phyloP scores from a whole-genome alignment of 2,113 vertebrate species.

The Tragelaphus scriptus region DNA sequence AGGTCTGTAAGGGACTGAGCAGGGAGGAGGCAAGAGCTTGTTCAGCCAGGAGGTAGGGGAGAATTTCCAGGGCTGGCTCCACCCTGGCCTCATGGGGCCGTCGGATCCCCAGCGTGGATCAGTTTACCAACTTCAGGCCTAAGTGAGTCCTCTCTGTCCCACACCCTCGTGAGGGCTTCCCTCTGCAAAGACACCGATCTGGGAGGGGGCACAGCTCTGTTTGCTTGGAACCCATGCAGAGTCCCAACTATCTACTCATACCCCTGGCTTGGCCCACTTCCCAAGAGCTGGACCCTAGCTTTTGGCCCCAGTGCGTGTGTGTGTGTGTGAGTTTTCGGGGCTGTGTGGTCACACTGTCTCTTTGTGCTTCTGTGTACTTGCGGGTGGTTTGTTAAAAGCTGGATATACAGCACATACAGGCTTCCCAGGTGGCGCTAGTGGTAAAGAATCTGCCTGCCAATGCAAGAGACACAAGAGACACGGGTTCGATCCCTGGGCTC shows the following conservation, averaged over 20 bases:
- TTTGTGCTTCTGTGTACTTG: background rate
- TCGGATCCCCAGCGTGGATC: accelerated
- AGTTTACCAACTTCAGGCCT: background rate
- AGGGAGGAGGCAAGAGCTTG: background rate
- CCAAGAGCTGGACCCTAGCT: background rate
- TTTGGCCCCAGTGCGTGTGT: background rate
- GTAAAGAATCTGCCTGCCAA: background rate
- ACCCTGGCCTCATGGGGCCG: background rate
- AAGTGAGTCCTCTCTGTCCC: accelerated
- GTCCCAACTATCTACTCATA: background rate
- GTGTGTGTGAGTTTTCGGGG: background rate
- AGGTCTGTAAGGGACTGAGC: background rate
- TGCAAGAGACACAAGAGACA: background rate
- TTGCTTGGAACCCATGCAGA: background rate
- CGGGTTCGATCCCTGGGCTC: background rate
- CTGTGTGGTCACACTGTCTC: accelerated
- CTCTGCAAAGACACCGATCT: background rate
- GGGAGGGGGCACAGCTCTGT: background rate
- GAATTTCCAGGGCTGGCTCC: background rate
- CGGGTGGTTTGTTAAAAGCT: background rate
- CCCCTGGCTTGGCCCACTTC: background rate
- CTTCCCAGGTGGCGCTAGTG: background rate
- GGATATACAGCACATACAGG: background rate
- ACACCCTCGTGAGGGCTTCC: background rate
- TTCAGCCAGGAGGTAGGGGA: background rate